Percentiles rank a stretch among this genome's conserved stretches.
phyloP scores from a whole-genome alignment of 2,888 invertebrate species.

The Metopia argyrocephala region DNA sequence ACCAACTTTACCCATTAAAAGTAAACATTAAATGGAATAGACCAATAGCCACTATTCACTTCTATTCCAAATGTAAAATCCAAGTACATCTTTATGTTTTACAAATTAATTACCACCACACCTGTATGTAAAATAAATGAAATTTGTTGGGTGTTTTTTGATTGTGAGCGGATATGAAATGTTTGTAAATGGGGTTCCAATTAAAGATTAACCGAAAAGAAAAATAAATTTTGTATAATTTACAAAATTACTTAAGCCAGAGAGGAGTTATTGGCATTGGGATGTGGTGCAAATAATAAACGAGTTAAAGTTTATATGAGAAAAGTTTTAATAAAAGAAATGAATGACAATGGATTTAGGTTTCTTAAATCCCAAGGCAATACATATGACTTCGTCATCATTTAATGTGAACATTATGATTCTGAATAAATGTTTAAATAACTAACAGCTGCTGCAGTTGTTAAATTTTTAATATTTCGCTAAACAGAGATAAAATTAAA shows the following conservation, averaged over 20 bases:
- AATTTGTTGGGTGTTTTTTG: neutral
- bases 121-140: constrained; percentile 14
- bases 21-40: neutral
- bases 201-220: neutral
- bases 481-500: too few relatives aligned
- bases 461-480: too few relatives aligned
- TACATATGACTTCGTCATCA: too few relatives aligned
- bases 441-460: too few relatives aligned
- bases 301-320: neutral
- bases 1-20: constrained; percentile 53
- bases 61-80: neutral
- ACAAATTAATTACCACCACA: constrained; percentile 46
- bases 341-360: neutral
- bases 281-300: too few relatives aligned
- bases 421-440: too few relatives aligned
- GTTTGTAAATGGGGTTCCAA: neutral
- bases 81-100: constrained; percentile 4
- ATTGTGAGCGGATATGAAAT: neutral
- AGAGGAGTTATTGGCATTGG: neutral
- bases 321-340: constrained; percentile 4
- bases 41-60: too few relatives aligned
- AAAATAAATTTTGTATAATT: constrained; percentile 32
- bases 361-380: too few relatives aligned
- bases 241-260: constrained; percentile 11
- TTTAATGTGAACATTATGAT: too few relatives aligned